A percentile compares a stretch with the other conserved stretches of the same genome.
These are phyloP conservation scores for Cyprinella venusta DNA, from an alignment of 2,797 vertebrate genomes.

Conservation along the genomic window DNA sequence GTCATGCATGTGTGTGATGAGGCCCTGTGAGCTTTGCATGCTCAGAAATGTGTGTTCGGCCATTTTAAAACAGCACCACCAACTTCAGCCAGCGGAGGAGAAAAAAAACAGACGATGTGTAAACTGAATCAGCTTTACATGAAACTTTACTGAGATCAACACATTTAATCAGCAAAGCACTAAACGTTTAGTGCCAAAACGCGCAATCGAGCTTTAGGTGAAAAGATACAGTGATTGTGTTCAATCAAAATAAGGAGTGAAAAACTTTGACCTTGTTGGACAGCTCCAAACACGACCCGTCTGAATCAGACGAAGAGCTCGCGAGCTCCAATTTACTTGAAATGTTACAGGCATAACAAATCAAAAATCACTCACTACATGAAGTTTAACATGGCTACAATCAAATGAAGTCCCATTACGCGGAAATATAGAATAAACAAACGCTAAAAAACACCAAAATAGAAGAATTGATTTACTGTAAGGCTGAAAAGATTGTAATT, in stretches of 20 bases:
- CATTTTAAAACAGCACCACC: conserved; percentile 87
- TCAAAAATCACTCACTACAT: neutral
- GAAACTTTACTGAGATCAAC: neutral
- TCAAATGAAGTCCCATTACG: neutral
- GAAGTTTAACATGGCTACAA: neutral
- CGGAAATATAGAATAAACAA: neutral
- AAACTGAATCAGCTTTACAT: neutral
- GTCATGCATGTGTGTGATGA: conserved; percentile 6
- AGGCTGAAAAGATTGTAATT: conserved; percentile 55
- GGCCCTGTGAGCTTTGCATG: conserved; percentile 50
- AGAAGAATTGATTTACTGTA: neutral
- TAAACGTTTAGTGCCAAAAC: neutral
- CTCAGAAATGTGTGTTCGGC: conserved; percentile 77
- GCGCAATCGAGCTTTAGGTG: neutral
- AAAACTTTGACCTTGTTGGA: conserved; percentile 62
- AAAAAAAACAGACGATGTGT: neutral
- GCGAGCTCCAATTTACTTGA: neutral
- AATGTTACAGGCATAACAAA: neutral
- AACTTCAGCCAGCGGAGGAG: conserved; percentile 29
- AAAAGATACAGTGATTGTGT: neutral
- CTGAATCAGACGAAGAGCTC: neutral
- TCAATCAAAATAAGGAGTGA: conserved; percentile 18
- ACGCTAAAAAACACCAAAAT: neutral
- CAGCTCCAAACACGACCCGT: conserved; percentile 66
- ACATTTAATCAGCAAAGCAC: neutral